Percentiles rank a stretch among this genome's conserved stretches.
phyloP scores from a whole-genome alignment of 2,888 invertebrate genomes.

The Perizoma flavofasciatum region DNA sequence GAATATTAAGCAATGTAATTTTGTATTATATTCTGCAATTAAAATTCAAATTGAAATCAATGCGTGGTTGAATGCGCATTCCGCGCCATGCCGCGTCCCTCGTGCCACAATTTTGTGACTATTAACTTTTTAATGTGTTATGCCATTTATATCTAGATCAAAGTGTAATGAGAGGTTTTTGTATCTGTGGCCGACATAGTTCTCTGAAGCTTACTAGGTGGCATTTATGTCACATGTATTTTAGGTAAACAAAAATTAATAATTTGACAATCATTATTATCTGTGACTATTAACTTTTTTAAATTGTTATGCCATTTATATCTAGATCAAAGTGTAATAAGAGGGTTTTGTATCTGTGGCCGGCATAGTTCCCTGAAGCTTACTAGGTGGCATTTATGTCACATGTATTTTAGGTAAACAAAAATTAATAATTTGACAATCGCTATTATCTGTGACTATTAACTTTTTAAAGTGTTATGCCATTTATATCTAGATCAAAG shows the following conservation, averaged over 20 bases:
- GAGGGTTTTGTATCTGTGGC: background rate
- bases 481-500: slow-evolving; percentile 20
- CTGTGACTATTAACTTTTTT: slow-evolving; percentile 31
- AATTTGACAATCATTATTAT: no score
- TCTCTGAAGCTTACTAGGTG: no score
- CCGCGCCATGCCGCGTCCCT: slow-evolving; percentile 23
- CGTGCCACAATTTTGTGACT: slow-evolving; percentile 37
- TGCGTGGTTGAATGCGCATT: slow-evolving; percentile 70
- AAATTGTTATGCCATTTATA: slow-evolving; percentile 30
- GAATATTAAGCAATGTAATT: slow-evolving; percentile 83
- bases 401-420: no score
- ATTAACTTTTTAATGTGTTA: slow-evolving; percentile 36
- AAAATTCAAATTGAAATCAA: slow-evolving; percentile 85
- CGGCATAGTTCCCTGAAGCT: no score
- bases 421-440: no score
- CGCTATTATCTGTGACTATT: slow-evolving; percentile 12
- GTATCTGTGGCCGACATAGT: background rate
- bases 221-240: no score
- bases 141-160: slow-evolving; percentile 22
- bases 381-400: no score
- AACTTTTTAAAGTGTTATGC: slow-evolving; percentile 37
- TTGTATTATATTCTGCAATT: slow-evolving; percentile 83
- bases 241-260: no score
- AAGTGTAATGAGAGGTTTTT: background rate
- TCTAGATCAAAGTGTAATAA: slow-evolving; percentile 9